Percentiles rank a stretch among this genome's conserved stretches.
Conservation (phyloP, 1,140 invertebrate species). For the Acromyrmex echinatior region DNA sequence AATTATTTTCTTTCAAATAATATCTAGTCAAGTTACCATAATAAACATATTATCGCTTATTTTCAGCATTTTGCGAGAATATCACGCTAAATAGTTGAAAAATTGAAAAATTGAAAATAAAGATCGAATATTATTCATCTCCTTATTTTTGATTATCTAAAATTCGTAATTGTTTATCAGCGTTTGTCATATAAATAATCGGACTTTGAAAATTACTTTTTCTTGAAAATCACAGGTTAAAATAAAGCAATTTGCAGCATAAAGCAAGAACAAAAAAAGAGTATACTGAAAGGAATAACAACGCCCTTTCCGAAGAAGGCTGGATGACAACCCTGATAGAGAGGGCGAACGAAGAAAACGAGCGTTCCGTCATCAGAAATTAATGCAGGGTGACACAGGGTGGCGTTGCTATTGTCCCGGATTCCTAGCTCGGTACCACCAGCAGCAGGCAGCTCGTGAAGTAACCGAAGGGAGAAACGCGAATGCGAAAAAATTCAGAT, state of each 20-base stretch:
- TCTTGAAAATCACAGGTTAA: background rate
- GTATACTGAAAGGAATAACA: background rate
- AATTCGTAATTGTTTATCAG: background rate
- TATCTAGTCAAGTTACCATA: background rate
- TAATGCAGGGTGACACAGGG: constrained; percentile 81
- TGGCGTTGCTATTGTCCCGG: constrained; percentile 78
- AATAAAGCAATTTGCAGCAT: constrained; percentile 12
- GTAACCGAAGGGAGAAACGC: constrained; percentile 69
- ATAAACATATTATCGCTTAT: background rate
- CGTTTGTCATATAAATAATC: background rate
- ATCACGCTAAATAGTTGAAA: background rate
- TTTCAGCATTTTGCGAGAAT: background rate
- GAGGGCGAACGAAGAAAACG: constrained; percentile 51
- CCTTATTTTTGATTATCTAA: background rate
- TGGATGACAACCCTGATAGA: constrained; percentile 49
- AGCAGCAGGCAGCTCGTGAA: constrained; percentile 68
- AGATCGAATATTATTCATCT: no score
- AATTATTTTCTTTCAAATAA: background rate
- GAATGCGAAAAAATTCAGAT: constrained; percentile 85
- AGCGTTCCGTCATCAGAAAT: constrained; percentile 78
- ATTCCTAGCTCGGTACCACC: constrained; percentile 74
- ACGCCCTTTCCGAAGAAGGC: constrained; percentile 39
- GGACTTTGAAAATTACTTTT: background rate
- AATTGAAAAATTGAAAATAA: background rate
- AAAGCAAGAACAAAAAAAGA: background rate